Evolutionary conservation across 2,113 vertebrate genomes (phyloP).

Genomic region (Rattus norvegicus): DNA sequence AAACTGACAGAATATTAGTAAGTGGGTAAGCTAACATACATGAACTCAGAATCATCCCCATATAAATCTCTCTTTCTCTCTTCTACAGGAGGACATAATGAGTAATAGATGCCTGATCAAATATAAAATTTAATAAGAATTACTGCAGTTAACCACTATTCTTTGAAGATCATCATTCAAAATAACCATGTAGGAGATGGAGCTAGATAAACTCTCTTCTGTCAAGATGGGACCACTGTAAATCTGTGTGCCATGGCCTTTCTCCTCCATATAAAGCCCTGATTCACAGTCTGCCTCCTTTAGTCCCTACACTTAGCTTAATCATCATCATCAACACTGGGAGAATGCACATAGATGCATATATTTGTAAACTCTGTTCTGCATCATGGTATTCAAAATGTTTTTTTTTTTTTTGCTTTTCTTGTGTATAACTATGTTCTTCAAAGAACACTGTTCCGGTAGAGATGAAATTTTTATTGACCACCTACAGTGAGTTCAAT

Average conservation of each 20-base stretch:
- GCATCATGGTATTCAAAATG: too few species aligned
- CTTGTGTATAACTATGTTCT: too few species aligned
- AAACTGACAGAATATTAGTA: slow-evolving; percentile 67
- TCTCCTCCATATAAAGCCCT: background rate
- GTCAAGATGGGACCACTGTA: background rate
- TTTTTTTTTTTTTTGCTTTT: too few species aligned
- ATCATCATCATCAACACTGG: too few species aligned
- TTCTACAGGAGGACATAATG: slow-evolving; percentile 12
- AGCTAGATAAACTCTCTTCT: background rate
- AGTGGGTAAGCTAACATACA: slow-evolving; percentile 17
- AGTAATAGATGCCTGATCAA: background rate
- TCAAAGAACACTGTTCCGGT: too few species aligned
- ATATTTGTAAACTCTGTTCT: too few species aligned
- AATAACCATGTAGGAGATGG: rapidly evolving
- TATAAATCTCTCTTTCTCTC: too few species aligned
- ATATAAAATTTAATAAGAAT: background rate
- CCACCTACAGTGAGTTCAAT: too few species aligned
- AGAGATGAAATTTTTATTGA: too few species aligned
- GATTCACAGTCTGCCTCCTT: background rate
- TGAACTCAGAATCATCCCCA: too few species aligned
- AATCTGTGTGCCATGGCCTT: background rate
- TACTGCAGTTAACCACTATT: background rate
- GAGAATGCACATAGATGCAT: too few species aligned
- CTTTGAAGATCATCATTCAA: background rate
- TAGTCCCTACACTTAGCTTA: too few species aligned